A percentile compares a stretch with the other conserved stretches of the same genome.
phyloP scores from a whole-genome alignment of 2,113 vertebrate genomes.

The Gallinago media region DNA sequence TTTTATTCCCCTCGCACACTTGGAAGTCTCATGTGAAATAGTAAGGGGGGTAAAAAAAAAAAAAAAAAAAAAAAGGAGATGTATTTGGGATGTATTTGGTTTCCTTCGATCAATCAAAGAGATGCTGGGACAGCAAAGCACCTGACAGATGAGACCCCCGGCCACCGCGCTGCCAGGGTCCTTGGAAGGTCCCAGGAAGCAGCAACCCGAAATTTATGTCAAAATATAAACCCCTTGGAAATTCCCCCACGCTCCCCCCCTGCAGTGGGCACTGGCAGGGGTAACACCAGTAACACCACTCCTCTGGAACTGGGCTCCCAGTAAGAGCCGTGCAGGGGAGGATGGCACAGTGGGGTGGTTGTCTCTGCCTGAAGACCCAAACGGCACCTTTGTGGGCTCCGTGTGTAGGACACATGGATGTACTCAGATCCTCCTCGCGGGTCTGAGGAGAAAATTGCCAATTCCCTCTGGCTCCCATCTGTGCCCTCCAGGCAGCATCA shows the following conservation, averaged over 20 bases:
- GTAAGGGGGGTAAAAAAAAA: too few relatives aligned
- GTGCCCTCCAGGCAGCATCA: background rate
- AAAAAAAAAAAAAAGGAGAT: too few relatives aligned
- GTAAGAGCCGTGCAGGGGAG: accelerated
- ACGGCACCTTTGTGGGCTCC: accelerated
- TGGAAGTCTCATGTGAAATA: background rate
- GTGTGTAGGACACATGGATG: accelerated
- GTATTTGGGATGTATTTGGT: background rate
- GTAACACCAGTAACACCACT: background rate
- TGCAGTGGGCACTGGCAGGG: accelerated
- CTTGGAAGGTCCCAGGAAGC: background rate
- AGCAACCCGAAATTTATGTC: accelerated
- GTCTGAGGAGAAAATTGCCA: background rate
- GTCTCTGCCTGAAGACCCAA: background rate
- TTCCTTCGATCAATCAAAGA: background rate
- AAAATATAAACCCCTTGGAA: background rate
- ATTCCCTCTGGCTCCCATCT: background rate
- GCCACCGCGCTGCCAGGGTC: background rate
- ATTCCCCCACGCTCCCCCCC: background rate
- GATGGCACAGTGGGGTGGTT: background rate
- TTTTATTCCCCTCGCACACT: background rate
- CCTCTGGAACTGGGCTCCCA: background rate
- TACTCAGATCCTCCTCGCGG: background rate
- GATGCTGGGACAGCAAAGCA: background rate
- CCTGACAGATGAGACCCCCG: background rate